Percentiles rank a stretch among this genome's conserved stretches.
Evolutionary conservation across 2,888 invertebrate species (phyloP).

Genomic region (Sesamia inferens): DNA sequence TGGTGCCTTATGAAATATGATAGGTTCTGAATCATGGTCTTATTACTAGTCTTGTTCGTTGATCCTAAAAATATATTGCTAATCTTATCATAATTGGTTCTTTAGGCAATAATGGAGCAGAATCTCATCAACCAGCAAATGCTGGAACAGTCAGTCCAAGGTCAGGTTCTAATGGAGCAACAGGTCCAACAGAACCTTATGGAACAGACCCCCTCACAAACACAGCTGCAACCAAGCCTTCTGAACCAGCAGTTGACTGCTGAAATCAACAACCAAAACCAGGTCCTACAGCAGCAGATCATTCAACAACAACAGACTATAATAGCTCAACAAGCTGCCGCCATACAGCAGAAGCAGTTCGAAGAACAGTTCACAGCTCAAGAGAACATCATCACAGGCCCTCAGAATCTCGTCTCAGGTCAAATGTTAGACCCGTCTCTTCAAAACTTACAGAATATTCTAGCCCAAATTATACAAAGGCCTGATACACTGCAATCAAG

Average conservation of each 20-base stretch:
- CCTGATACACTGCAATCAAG: conserved; percentile 83
- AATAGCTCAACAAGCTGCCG: conserved; percentile 85
- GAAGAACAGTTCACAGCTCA: conserved; percentile 82
- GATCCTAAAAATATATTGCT: background rate
- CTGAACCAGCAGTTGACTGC: conserved; percentile 81
- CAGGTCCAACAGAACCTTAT: conserved; percentile 77
- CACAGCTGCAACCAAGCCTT: conserved; percentile 77
- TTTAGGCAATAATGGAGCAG: conserved; percentile 85
- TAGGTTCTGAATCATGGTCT: background rate
- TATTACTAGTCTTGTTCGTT: background rate
- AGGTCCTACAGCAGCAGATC: conserved; percentile 89
- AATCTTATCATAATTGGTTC: background rate
- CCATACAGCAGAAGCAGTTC: conserved; percentile 86
- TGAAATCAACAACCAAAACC: conserved; percentile 86
- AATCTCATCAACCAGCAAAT: conserved; percentile 86
- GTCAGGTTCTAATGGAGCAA: conserved; percentile 80
- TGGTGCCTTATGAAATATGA: too few relatives aligned
- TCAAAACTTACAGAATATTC: conserved; percentile 86
- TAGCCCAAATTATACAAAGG: conserved; percentile 86
- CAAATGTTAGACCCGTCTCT: conserved; percentile 88
- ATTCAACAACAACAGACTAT: conserved; percentile 87
- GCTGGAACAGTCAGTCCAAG: conserved; percentile 82
- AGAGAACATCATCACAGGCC: conserved; percentile 79
- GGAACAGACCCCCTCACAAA: conserved; percentile 76
- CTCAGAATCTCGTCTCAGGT: conserved; percentile 81